phyloP scores from a whole-genome alignment of 1,140 invertebrate genomes.

The Ips typographus region DNA sequence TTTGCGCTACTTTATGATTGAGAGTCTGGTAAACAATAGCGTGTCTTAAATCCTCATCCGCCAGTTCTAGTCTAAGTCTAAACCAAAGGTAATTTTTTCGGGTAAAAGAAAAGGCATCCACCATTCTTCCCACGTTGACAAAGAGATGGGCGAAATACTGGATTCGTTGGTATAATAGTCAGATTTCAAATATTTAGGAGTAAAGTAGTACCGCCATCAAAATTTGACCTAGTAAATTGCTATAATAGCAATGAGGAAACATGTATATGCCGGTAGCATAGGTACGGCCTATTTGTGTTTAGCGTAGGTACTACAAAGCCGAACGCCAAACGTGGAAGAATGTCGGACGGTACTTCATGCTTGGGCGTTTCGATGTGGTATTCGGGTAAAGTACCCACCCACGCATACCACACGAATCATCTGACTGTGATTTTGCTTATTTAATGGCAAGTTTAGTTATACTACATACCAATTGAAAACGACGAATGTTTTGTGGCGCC shows the following conservation, averaged over 20 bases:
- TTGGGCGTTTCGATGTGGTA: not conserved
- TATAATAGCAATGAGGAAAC: not conserved
- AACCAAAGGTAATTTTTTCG: no score
- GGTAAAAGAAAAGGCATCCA: no score
- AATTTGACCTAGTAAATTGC: slow-evolving; percentile 1
- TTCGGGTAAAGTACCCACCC: slow-evolving; percentile 8
- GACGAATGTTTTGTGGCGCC: not conserved
- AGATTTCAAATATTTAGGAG: not conserved
- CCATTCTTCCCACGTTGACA: no score
- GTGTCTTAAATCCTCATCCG: not conserved
- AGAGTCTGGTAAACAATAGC: not conserved
- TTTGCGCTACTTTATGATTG: not conserved
- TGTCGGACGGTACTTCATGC: slow-evolving; percentile 1
- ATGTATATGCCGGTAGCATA: not conserved
- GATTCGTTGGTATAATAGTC: no score
- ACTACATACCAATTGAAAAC: not conserved
- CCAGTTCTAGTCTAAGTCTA: not conserved
- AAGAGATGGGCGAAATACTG: no score
- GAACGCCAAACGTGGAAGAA: slow-evolving; percentile 10
- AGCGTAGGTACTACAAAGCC: slow-evolving; percentile 1
- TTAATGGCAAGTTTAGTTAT: not conserved
- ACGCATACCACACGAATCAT: not conserved
- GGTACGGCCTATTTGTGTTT: not conserved
- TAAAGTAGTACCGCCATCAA: not conserved
- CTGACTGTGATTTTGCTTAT: not conserved